Evolutionary conservation across 2,888 invertebrate genomes (phyloP).

Genomic region (Thecophora atra): DNA sequence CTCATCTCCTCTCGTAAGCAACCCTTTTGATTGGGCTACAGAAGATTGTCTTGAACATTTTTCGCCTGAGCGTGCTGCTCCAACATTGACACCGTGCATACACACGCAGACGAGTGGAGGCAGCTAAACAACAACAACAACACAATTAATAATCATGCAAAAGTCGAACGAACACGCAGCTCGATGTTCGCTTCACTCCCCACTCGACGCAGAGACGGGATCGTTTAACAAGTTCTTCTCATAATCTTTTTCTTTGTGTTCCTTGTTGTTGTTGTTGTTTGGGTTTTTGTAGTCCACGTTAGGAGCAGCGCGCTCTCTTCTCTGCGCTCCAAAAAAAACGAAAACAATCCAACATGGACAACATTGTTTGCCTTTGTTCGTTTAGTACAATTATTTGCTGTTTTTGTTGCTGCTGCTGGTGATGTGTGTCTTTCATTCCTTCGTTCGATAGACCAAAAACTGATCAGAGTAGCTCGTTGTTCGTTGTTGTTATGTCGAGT

Average conservation of each 20-base stretch:
- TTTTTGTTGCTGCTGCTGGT: neutral
- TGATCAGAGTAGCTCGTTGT: neutral
- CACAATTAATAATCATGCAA: neutral
- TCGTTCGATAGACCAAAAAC: neutral
- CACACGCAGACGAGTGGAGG: neutral
- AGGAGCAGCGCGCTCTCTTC: neutral
- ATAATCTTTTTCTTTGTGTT: neutral
- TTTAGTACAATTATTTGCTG: constrained; percentile 11
- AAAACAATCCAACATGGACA: neutral
- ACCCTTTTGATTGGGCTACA: neutral
- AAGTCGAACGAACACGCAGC: neutral
- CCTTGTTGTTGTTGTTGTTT: constrained; percentile 7
- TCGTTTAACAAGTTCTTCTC: constrained; percentile 14
- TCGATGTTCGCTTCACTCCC: neutral
- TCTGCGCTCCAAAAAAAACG: constrained; percentile 20
- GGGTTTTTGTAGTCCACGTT: neutral
- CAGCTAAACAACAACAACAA: neutral
- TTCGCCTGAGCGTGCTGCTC: neutral
- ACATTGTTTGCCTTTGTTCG: constrained; percentile 7
- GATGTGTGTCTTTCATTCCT: neutral
- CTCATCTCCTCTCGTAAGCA: neutral
- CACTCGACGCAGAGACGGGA: neutral
- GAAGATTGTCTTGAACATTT: neutral
- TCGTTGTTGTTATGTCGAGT: neutral
- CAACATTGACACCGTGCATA: neutral